Evolutionary conservation across 2,113 vertebrate species (phyloP), one percentile per base, ranked within the genome.

Genomic region (Pavo muticus): DNA sequence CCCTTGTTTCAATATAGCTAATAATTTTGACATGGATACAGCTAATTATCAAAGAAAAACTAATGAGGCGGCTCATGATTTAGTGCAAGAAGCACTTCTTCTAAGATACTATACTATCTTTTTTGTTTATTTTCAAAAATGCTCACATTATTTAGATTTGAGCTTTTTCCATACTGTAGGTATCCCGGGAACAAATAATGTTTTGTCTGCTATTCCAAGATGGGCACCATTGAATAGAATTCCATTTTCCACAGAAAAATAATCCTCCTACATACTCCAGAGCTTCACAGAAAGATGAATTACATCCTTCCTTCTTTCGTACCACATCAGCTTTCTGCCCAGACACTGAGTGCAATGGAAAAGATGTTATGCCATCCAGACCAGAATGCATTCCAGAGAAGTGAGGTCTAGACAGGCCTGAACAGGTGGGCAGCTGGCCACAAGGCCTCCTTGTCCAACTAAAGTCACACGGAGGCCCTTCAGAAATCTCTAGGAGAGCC

Each of bases 21-120:
- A 97, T 94, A 97, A 88, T 95, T 97, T 96, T 96, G 83, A 90
- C 84, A 94, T 65, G 77, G 85, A 96, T 97, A 90, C 84, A 95
- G 73, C 70, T 95, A 96, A 97, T 97, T 97, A 91, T 95, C 81
- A 94, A 95, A 94, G 80, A 87, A 97, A 96, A 97, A 81, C 56
- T 95, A 97, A 96, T 96, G 93, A 95, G 42, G 75, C 61, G 89
- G 93, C 52, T 95, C 75, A 74, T 83, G 47, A 74, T 69, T 74
- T 39, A 84, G 50, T 70, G 76, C 23, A 74, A 82, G 72, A 88
- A 86, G 37, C 84, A 75, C 73, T 96, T 88, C 48, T 83, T 11
- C 82, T 81, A 78, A 93, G 32, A 65, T 82, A 64, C 18, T 70
- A 5, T 57, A 59, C 6, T 52, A 35, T 84, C 47, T 89, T 6